Evolutionary conservation across 2,797 vertebrate genomes (phyloP).

Genomic region (Sylvia borin): DNA sequence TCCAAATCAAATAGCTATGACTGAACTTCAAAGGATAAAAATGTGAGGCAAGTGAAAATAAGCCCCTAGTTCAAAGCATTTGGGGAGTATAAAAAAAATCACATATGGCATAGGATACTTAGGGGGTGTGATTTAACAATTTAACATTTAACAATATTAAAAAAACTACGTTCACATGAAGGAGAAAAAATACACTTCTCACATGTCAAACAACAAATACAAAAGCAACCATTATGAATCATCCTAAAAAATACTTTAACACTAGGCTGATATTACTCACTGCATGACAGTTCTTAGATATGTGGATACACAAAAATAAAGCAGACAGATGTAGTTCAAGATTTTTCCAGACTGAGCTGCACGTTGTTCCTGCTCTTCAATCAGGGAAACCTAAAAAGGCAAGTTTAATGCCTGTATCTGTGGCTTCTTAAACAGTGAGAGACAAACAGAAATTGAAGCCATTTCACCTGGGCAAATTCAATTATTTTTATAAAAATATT

Average conservation of each 20-base stretch:
- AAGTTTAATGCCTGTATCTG: background rate
- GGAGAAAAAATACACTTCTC: background rate
- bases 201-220: background rate
- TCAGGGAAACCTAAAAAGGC: background rate
- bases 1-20: background rate
- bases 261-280: background rate
- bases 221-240: constrained; percentile 19
- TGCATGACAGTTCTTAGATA: background rate
- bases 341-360: background rate
- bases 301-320: background rate
- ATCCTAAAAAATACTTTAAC: background rate
- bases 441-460: background rate
- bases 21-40: background rate
- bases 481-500: background rate
- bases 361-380: background rate
- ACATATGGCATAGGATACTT: background rate
- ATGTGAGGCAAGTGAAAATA: background rate
- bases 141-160: background rate
- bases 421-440: background rate
- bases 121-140: background rate
- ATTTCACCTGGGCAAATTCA: background rate
- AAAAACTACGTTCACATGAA: background rate
- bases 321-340: background rate
- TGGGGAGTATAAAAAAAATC: background rate
- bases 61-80: background rate